Base-by-base conservation (phyloP, 2,888 invertebrate species). In the Cyclophora punctaria region DNA sequence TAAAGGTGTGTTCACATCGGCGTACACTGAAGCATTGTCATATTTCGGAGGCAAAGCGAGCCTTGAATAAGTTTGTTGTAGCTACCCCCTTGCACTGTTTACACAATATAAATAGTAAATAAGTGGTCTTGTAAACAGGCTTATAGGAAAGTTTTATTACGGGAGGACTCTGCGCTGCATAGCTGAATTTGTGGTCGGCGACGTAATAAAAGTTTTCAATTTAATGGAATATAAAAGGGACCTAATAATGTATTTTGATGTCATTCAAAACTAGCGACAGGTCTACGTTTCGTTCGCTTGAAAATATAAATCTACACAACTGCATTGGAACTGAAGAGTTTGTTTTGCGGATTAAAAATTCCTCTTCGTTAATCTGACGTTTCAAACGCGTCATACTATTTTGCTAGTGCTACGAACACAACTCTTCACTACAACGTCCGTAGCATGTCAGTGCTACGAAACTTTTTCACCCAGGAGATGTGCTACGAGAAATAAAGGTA, bases 21-120 rank as follows among this genome's bases (percentile, higher is more conserved):
- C 67, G 71, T 73, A 74, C 69, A 69, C 75, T 73, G 71, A 75
- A 77, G 75, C 82, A 83, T 83, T 83, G 84, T 84, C 83, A 83
- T 83, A 83, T 78, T 83, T 81, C 66, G 69, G 66, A 70, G 73
- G 72, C 58, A 64, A 64, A 67, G 66, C 70, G 68, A 76, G 71
- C 50, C 76, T 78, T 80, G 78, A 77, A 78, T 73, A 77, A 75
- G 68, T 71, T 70, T 73, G 68, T 64, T 80, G 77, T 75, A 77
- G 75, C 76, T 73, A 71, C 71, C 73, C 73, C 75, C 76, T 78
- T 78, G 66, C 59, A 60, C 66, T 72, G 80, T 81, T 78, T 77
- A 74, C 78, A 72, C 67, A 70, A 72, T 68, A 78, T 83, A 77
- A 80, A 83, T 81, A 82, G 70, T 80, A 77, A 76, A 80, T 73